These are phyloP conservation scores for Cisticola juncidis DNA, from an alignment of 2,113 vertebrate species.

Conservation along the genomic window DNA sequence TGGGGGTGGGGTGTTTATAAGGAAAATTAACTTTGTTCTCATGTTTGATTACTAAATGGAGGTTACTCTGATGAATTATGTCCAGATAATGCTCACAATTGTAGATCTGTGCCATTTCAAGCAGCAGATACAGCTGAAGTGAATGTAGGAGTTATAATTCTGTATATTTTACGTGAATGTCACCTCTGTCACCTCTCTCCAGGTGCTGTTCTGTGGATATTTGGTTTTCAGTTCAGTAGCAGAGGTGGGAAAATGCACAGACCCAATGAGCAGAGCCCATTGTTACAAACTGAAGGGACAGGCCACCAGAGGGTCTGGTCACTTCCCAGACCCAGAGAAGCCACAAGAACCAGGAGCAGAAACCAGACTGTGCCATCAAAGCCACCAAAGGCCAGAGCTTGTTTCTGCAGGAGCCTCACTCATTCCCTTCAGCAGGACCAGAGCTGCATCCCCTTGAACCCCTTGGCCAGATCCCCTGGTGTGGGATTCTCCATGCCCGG, in stretches of 20 bases:
- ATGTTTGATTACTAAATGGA: background rate
- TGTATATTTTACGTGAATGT: background rate
- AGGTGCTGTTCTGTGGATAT: background rate
- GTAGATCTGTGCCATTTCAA: background rate
- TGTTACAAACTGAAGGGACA: background rate
- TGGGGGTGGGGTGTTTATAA: fast-evolving
- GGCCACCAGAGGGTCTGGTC: background rate
- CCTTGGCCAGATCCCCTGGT: background rate
- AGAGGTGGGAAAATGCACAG: background rate
- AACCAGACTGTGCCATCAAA: background rate
- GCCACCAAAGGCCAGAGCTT: background rate
- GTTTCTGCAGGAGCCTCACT: background rate
- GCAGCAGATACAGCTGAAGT: background rate
- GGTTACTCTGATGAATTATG: background rate
- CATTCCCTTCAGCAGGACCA: background rate
- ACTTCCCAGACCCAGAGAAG: background rate
- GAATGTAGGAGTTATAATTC: background rate
- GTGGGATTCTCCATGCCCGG: background rate
- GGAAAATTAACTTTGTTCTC: background rate
- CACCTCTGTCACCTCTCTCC: background rate
- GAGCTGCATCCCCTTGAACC: background rate
- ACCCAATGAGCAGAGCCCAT: background rate
- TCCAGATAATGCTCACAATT: background rate
- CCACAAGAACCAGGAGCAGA: background rate
- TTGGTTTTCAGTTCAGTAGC: background rate